Evolutionary conservation across 2,113 vertebrate species (phyloP).

Genomic region (Lagopus muta): DNA sequence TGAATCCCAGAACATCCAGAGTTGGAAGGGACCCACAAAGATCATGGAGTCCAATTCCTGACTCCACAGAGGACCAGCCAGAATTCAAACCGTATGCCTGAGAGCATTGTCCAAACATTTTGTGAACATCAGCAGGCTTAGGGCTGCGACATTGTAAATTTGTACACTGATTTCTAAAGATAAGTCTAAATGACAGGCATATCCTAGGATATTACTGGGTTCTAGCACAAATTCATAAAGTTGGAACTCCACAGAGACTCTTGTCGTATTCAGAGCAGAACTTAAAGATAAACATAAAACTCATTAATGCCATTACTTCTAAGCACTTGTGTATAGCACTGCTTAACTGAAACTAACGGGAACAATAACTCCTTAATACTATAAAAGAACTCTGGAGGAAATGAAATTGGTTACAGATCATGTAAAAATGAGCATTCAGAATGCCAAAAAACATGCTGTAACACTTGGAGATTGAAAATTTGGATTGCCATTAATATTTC

Average conservation of each 20-base stretch:
- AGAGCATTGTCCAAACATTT: background rate
- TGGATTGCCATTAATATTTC: background rate
- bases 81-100: background rate
- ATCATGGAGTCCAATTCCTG: background rate
- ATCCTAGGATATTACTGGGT: background rate
- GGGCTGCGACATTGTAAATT: background rate
- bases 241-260: background rate
- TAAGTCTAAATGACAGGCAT: background rate
- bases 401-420: background rate
- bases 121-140: no score
- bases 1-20: background rate
- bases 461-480: background rate
- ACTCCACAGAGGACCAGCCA: background rate
- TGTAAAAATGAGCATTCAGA: background rate
- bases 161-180: background rate
- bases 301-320: background rate
- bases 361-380: background rate
- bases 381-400: background rate
- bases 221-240: background rate
- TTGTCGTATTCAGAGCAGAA: background rate
- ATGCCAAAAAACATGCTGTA: background rate
- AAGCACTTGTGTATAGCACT: background rate
- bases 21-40: background rate
- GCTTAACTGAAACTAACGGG: background rate
- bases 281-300: background rate